These are phyloP conservation scores for Pseudococcus longispinus DNA, from an alignment of 2,888 invertebrate species.

Conservation along the genomic window DNA sequence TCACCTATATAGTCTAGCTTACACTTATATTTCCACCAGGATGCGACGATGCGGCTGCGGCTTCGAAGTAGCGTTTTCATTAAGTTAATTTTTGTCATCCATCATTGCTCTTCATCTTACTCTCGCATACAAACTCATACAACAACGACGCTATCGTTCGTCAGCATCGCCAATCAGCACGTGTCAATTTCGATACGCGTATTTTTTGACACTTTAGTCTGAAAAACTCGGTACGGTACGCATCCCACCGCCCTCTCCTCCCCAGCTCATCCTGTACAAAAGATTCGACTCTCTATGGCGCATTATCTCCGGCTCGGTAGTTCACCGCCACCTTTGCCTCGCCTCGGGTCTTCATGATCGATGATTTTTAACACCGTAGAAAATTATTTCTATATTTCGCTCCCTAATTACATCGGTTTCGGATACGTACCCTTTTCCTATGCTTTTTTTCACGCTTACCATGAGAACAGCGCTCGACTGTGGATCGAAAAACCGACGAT, in stretches of 20 bases:
- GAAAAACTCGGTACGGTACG: neutral
- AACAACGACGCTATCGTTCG: neutral
- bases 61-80: neutral
- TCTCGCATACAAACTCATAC: neutral
- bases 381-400: conserved; percentile 27
- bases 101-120: neutral
- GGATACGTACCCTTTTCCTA: neutral
- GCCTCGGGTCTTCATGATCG: conserved; percentile 27
- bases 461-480: neutral
- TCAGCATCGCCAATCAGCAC: conserved; percentile 18
- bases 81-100: conserved; percentile 31
- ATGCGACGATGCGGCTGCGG: neutral
- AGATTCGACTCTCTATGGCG: neutral
- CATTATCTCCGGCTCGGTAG: neutral
- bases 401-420: conserved; percentile 25
- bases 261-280: neutral
- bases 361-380: conserved; percentile 43
- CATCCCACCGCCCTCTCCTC: neutral
- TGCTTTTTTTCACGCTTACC: neutral
- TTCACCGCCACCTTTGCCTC: neutral
- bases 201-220: neutral
- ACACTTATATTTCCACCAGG: neutral
- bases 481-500: neutral
- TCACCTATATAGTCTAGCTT: neutral
- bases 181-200: conserved; percentile 26